These are phyloP conservation scores for Cheilosia scutellata DNA, from an alignment of 2,888 invertebrate genomes.

Conservation along the genomic window DNA sequence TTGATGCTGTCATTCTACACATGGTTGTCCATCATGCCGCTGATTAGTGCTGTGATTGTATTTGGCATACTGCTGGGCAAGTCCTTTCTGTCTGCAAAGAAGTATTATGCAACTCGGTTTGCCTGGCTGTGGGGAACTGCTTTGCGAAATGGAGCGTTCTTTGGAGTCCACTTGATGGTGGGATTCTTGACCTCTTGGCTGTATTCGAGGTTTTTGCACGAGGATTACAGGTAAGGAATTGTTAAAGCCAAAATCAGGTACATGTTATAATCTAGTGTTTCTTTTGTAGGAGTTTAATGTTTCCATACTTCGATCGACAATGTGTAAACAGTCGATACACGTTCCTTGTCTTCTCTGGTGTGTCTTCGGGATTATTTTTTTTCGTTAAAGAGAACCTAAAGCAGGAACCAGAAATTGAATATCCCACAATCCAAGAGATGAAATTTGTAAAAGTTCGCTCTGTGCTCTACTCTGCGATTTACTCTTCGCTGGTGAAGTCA, in stretches of 20 bases:
- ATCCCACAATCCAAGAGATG: conserved; percentile 89
- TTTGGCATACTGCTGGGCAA: conserved; percentile 90
- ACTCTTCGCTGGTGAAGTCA: conserved; percentile 86
- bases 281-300: conserved; percentile 15
- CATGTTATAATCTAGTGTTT: conserved; percentile 81
- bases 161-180: conserved; percentile 86
- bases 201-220: conserved; percentile 88
- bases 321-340: conserved; percentile 89
- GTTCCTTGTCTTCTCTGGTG: conserved; percentile 88
- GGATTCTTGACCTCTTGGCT: conserved; percentile 89
- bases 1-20: conserved; percentile 86
- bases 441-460: conserved; percentile 89
- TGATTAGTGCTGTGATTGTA: conserved; percentile 87
- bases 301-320: conserved; percentile 78
- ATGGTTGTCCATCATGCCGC: conserved; percentile 87
- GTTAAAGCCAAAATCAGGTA: conserved; percentile 79
- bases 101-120: conserved; percentile 88
- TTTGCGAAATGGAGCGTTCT: conserved; percentile 85
- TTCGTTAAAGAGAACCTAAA: conserved; percentile 79
- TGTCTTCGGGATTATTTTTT: conserved; percentile 88
- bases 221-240: conserved; percentile 85
- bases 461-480: conserved; percentile 86
- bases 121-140: conserved; percentile 87
- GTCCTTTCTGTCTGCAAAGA: conserved; percentile 87
- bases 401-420: conserved; percentile 85